Conservation (phyloP, 2,888 invertebrate species). For the Mechanitis mazaeus region DNA sequence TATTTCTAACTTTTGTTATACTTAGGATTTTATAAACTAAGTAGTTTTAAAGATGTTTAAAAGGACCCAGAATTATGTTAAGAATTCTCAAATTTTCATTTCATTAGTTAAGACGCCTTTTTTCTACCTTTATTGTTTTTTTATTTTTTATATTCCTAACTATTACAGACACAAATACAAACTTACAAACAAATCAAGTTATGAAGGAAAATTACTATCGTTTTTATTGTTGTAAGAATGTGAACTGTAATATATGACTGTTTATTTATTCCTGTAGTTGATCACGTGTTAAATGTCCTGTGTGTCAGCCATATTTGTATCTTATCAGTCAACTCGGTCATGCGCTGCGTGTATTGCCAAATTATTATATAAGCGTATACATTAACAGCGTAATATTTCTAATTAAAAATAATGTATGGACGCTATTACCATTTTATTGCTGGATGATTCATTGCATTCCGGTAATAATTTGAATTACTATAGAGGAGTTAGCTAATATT, state of each 20-base stretch:
- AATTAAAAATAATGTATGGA: constrained; percentile 11
- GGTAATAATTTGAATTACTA: not conserved
- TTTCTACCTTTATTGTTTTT: not conserved
- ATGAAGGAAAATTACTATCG: no score
- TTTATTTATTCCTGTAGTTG: not conserved
- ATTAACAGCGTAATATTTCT: not conserved
- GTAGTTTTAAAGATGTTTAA: not conserved
- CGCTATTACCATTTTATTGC: constrained; percentile 4
- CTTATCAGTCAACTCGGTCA: constrained; percentile 9
- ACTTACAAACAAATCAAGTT: no score
- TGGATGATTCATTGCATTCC: not conserved
- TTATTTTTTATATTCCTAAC: no score
- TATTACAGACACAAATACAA: no score
- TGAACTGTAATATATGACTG: not conserved
- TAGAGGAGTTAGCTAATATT: no score
- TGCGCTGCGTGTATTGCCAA: constrained; percentile 10
- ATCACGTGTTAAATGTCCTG: not conserved
- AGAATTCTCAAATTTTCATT: not conserved
- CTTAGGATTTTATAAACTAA: not conserved
- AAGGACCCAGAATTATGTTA: not conserved
- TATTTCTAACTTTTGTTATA: not conserved
- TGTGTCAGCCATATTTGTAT: constrained; percentile 11
- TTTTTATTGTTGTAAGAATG: not conserved
- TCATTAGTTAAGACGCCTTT: not conserved
- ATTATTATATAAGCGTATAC: not conserved